Conservation (phyloP, 2,113 vertebrate species). For the Centropus unirufus region DNA sequence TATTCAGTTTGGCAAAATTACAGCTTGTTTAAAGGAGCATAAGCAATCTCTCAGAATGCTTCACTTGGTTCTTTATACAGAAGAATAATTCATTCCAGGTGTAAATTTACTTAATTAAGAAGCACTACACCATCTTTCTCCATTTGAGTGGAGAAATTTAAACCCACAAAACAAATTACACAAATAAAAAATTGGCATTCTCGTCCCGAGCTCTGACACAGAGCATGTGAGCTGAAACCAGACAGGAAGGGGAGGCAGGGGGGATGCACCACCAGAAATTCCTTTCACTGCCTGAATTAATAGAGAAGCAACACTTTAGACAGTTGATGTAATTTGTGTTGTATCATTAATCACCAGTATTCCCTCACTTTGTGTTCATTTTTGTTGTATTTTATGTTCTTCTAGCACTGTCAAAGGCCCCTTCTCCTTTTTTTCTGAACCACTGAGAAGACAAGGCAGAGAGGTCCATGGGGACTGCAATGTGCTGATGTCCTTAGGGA, state of each 20-base stretch:
- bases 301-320: neutral
- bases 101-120: constrained; percentile 44
- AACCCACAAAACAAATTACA: neutral
- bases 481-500: rapidly evolving
- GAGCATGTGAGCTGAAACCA: neutral
- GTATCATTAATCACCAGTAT: neutral
- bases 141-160: constrained; percentile 8
- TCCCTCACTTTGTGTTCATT: neutral
- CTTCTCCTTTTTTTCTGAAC: neutral
- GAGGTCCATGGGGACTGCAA: neutral
- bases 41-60: constrained; percentile 45
- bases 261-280: neutral
- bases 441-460: neutral
- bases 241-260: rapidly evolving
- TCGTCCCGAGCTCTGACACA: neutral
- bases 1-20: constrained; percentile 53
- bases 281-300: neutral
- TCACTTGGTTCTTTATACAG: constrained; percentile 28
- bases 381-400: neutral
- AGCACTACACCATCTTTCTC: neutral
- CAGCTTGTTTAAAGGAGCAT: constrained; percentile 26
- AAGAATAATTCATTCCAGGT: constrained; percentile 41
- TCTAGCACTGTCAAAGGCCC: neutral
- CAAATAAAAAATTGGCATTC: neutral
- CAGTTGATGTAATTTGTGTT: neutral